Evolutionary conservation across 92 coral and sea anemone species (phyloP).

Genomic region (Pocillopora meandrina): DNA sequence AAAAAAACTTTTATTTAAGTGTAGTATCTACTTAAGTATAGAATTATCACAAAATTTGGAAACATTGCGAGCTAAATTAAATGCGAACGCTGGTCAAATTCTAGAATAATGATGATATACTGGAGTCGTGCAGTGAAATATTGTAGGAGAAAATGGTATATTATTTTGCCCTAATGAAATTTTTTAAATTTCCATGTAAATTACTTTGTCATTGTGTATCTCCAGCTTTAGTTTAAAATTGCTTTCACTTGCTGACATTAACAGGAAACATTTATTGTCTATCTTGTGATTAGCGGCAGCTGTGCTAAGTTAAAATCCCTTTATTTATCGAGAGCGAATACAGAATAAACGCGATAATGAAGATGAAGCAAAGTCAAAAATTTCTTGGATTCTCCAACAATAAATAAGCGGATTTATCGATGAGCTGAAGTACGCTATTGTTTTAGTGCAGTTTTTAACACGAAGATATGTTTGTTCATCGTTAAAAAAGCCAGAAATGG

Average conservation of each 20-base stretch:
- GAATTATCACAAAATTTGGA: too few relatives aligned
- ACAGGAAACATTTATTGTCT: not conserved
- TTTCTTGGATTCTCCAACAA: constrained; percentile 25
- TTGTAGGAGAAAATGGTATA: too few relatives aligned
- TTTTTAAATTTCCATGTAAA: not conserved
- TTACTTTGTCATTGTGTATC: not conserved
- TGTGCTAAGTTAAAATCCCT: not conserved
- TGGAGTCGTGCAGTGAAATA: too few relatives aligned
- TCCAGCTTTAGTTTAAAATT: not conserved
- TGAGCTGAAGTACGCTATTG: constrained; percentile 21
- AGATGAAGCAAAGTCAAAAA: not conserved
- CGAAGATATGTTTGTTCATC: not conserved
- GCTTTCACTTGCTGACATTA: not conserved
- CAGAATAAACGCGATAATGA: not conserved
- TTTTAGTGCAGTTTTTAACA: constrained; percentile 14
- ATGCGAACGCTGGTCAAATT: too few relatives aligned
- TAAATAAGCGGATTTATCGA: constrained; percentile 21
- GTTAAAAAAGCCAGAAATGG: not conserved
- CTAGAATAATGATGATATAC: too few relatives aligned
- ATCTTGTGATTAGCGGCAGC: too few relatives aligned
- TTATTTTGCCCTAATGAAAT: not conserved
- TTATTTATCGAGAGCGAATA: not conserved
- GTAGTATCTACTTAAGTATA: not conserved
- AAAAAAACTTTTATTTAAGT: too few relatives aligned
- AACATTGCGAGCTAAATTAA: too few relatives aligned